Conservation (phyloP, 1,140 invertebrate species). For the Drosophila yakuba region DNA sequence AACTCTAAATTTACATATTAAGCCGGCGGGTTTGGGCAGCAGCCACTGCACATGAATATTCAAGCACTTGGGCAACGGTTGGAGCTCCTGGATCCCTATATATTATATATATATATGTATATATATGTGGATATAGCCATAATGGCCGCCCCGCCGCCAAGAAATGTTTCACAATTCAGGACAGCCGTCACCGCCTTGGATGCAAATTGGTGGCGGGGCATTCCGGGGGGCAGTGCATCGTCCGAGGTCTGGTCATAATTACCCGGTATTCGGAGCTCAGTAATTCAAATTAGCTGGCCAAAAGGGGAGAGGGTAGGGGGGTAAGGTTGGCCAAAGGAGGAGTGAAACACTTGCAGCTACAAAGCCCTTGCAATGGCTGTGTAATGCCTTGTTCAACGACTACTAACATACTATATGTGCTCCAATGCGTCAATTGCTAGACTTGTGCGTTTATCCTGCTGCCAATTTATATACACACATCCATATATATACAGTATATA, state of each 20-base stretch:
- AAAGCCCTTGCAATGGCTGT: conserved; percentile 16
- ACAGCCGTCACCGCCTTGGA: conserved; percentile 56
- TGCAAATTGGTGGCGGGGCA: conserved; percentile 1
- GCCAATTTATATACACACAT: conserved; percentile 8
- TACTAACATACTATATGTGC: conserved; percentile 9
- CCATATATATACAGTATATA: conserved; percentile 1
- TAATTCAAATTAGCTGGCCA: conserved; percentile 76
- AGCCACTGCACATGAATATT: conserved; percentile 60
- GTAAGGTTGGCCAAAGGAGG: conserved; percentile 12
- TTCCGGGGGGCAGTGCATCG: conserved; percentile 23
- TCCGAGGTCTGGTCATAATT: conserved; percentile 64
- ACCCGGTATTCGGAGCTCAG: conserved; percentile 51
- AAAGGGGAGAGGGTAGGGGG: no score
- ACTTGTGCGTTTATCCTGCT: conserved; percentile 39
- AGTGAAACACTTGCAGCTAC: conserved; percentile 12
- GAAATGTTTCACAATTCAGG: conserved; percentile 81
- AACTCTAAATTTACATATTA: conserved; percentile 71
- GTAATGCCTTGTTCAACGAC: conserved; percentile 40
- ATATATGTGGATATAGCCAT: conserved; percentile 14
- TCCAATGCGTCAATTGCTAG: conserved; percentile 45
- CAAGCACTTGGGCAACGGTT: conserved; percentile 44
- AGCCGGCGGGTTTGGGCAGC: conserved; percentile 10
- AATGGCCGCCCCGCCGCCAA: conserved; percentile 51
- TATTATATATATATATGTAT: neutral
- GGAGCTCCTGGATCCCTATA: conserved; percentile 31